These are phyloP conservation scores for Palaemon carinicauda DNA, from an alignment of 1,140 invertebrate species.

Conservation along the genomic window DNA sequence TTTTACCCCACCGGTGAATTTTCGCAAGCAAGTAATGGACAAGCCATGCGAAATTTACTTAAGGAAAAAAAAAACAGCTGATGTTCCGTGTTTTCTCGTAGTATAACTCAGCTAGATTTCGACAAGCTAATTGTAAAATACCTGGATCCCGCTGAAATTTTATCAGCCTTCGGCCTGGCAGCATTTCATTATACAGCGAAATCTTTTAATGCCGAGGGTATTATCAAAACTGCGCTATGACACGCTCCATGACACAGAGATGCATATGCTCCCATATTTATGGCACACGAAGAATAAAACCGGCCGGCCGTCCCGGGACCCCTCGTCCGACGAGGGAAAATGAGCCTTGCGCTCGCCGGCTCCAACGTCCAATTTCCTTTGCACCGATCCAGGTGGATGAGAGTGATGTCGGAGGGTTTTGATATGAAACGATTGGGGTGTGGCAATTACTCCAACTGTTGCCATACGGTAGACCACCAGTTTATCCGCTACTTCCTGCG, in stretches of 20 bases:
- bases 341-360: neutral
- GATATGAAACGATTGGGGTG: slow-evolving; percentile 42
- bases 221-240: slow-evolving; percentile 18
- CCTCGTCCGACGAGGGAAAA: neutral
- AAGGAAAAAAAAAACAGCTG: too few species aligned
- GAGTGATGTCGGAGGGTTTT: slow-evolving; percentile 16
- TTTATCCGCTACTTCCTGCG: too few species aligned
- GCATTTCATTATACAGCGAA: slow-evolving; percentile 9
- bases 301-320: neutral
- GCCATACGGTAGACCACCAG: neutral
- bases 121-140: too few species aligned
- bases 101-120: too few species aligned
- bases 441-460: slow-evolving; percentile 20
- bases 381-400: neutral
- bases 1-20: too few species aligned
- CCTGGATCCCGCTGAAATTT: too few species aligned
- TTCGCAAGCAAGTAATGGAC: too few species aligned
- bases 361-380: neutral
- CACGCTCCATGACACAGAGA: slow-evolving; percentile 20
- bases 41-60: too few species aligned
- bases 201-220: neutral
- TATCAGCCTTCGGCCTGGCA: neutral
- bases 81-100: too few species aligned
- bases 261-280: slow-evolving; percentile 31
- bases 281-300: slow-evolving; percentile 16